Percentiles rank a stretch among this genome's conserved stretches.
These are phyloP conservation scores for Creontiades dilutus DNA, from an alignment of 2,888 invertebrate species.

Conservation along the genomic window DNA sequence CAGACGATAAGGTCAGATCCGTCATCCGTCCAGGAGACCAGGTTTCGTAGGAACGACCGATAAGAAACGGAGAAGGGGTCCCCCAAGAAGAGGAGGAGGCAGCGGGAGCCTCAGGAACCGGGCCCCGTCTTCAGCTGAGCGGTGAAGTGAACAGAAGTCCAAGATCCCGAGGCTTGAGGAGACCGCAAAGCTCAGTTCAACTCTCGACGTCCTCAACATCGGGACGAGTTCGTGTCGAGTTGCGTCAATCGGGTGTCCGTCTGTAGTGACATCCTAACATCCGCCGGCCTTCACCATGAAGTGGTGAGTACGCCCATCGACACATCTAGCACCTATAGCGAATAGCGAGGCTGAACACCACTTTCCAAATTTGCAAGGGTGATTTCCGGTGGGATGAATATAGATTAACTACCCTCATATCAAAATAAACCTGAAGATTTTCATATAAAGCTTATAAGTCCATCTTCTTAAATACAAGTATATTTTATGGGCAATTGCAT, in stretches of 20 bases:
- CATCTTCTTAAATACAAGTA: no score
- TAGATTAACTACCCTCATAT: no score
- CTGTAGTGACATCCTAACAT: background rate
- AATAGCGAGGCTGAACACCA: no score
- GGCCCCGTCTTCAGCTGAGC: background rate
- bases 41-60: slow-evolving; percentile 41
- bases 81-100: slow-evolving; percentile 24
- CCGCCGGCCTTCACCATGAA: background rate
- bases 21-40: background rate
- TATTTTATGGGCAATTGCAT: no score
- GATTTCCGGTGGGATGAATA: no score
- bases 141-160: background rate
- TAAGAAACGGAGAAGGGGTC: background rate
- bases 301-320: background rate
- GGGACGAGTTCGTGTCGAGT: slow-evolving; percentile 26
- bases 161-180: background rate
- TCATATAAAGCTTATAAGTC: no score
- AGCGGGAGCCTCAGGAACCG: slow-evolving; percentile 8
- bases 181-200: slow-evolving; percentile 36
- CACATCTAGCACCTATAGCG: no score
- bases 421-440: no score
- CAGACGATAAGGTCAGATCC: background rate
- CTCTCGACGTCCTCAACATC: slow-evolving; percentile 3
- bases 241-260: slow-evolving; percentile 7
- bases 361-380: no score